Evolutionary conservation across 2,797 vertebrate genomes (phyloP).

Genomic region (Epinephelus coioides): DNA sequence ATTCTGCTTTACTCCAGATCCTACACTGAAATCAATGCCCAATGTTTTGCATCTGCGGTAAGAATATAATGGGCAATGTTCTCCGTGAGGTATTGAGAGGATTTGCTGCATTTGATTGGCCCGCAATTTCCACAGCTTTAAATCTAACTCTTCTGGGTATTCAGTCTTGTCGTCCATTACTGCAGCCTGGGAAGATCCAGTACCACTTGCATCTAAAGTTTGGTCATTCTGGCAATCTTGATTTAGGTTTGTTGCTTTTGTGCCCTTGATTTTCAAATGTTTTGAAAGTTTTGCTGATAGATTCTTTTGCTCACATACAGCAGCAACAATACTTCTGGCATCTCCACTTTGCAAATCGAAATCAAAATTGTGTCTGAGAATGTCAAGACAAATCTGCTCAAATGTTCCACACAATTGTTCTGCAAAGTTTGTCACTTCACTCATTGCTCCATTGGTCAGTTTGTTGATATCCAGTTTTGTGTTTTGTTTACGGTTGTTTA

Average conservation of each 20-base stretch:
- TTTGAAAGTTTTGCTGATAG: neutral
- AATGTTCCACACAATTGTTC: slow-evolving; percentile 54
- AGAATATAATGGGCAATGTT: slow-evolving; percentile 49
- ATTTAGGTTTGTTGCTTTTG: neutral
- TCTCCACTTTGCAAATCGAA: slow-evolving; percentile 12
- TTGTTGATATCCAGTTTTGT: slow-evolving; percentile 28
- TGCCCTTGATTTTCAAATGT: fast-evolving
- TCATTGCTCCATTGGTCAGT: slow-evolving; percentile 48
- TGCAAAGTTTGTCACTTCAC: slow-evolving; percentile 45
- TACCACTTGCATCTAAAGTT: neutral
- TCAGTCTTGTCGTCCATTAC: neutral
- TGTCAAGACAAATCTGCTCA: slow-evolving; percentile 47
- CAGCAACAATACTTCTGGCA: slow-evolving; percentile 18
- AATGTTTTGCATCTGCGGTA: slow-evolving; percentile 41
- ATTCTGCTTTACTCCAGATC: slow-evolving; percentile 38
- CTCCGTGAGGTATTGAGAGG: slow-evolving; percentile 42
- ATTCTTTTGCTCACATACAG: slow-evolving; percentile 4
- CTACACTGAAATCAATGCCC: slow-evolving; percentile 47
- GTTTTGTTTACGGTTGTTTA: neutral
- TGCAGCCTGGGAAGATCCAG: neutral
- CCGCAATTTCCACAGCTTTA: slow-evolving; percentile 38
- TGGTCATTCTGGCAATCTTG: neutral
- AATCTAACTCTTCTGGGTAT: neutral
- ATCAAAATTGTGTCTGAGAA: slow-evolving; percentile 49
- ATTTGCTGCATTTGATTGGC: slow-evolving; percentile 21